Conservation (phyloP, 1,140 invertebrate genomes). For the Micrasema longulum region DNA sequence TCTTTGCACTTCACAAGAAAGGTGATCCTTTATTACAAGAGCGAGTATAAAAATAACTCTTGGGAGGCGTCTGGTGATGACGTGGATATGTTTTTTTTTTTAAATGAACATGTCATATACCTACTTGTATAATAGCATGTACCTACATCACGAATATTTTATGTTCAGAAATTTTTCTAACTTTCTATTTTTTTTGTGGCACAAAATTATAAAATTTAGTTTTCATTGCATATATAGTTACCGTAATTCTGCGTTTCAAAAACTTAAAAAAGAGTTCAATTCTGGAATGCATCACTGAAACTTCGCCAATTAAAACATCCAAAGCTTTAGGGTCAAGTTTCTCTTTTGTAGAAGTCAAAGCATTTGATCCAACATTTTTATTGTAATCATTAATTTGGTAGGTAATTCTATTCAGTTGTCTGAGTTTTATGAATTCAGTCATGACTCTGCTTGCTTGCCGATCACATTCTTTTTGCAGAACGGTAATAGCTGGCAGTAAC, state of each 20-base stretch:
- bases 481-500: slow-evolving; percentile 77
- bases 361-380: slow-evolving; percentile 59
- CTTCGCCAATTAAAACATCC: slow-evolving; percentile 90
- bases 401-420: slow-evolving; percentile 78
- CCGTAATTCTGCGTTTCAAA: slow-evolving; percentile 81
- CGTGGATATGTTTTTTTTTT: too few species aligned
- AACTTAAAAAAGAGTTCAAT: slow-evolving; percentile 93
- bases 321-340: slow-evolving; percentile 86
- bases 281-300: slow-evolving; percentile 91
- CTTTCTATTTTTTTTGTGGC: too few species aligned
- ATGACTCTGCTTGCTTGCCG: slow-evolving; percentile 78
- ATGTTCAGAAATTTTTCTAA: too few species aligned
- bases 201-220: too few species aligned
- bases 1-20: too few species aligned
- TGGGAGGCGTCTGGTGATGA: too few species aligned
- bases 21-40: too few species aligned
- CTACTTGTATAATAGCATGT: too few species aligned
- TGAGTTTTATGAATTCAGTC: slow-evolving; percentile 81
- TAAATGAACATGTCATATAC: too few species aligned
- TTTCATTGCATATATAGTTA: slow-evolving; percentile 66
- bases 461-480: slow-evolving; percentile 91
- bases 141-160: too few species aligned
- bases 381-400: slow-evolving; percentile 72
- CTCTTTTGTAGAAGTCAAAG: slow-evolving; percentile 65
- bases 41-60: too few species aligned